Conservation (phyloP, 2,888 invertebrate genomes). For the Spilarctia lutea region DNA sequence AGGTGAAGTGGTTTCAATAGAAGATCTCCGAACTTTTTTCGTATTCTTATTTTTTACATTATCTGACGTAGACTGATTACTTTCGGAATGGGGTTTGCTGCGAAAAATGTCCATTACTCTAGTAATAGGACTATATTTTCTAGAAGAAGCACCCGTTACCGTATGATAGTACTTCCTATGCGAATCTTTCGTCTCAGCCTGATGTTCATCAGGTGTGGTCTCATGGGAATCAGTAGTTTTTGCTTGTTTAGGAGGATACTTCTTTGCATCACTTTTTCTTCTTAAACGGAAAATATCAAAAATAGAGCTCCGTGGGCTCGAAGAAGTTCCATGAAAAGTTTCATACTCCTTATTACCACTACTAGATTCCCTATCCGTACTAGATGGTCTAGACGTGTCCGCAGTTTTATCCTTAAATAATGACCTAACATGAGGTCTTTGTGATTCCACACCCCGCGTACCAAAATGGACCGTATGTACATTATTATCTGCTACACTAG, state of each 20-base stretch:
- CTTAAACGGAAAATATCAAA: slow-evolving; percentile 83
- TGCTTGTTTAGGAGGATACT: slow-evolving; percentile 65
- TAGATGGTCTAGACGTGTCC: slow-evolving; percentile 75
- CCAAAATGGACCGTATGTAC: slow-evolving; percentile 84
- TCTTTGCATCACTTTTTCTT: slow-evolving; percentile 82
- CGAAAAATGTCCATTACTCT: slow-evolving; percentile 84
- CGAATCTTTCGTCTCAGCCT: slow-evolving; percentile 74
- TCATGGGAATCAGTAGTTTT: slow-evolving; percentile 76
- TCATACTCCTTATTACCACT: slow-evolving; percentile 76
- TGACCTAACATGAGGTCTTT: slow-evolving; percentile 79
- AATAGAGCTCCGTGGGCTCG: slow-evolving; percentile 83
- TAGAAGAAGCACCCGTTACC: slow-evolving; percentile 81
- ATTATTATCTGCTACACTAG: slow-evolving; percentile 74
- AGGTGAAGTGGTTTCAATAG: slow-evolving; percentile 82
- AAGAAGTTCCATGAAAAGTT: slow-evolving; percentile 83
- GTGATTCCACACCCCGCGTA: slow-evolving; percentile 80
- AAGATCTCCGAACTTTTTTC: slow-evolving; percentile 76
- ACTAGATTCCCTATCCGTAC: slow-evolving; percentile 74
- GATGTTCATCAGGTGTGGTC: slow-evolving; percentile 66
- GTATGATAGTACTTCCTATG: slow-evolving; percentile 84
- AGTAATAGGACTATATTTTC: slow-evolving; percentile 83
- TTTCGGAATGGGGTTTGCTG: slow-evolving; percentile 75
- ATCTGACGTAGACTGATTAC: slow-evolving; percentile 65
- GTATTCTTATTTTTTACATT: slow-evolving; percentile 74
- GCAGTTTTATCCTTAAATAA: slow-evolving; percentile 78